Conservation (phyloP, 2,888 invertebrate species). For the Mimachlamys varia region DNA sequence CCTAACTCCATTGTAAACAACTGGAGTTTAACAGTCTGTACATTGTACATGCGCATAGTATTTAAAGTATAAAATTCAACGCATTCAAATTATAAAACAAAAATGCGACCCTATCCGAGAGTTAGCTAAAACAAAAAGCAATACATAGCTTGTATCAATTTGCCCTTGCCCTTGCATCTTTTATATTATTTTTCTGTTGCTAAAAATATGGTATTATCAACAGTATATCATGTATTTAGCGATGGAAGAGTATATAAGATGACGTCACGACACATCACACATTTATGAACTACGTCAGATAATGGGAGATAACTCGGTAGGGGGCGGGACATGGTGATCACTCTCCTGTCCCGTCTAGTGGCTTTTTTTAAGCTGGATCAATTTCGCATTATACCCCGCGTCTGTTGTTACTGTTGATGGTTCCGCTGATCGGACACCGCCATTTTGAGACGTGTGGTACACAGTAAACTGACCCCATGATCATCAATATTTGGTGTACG, state of each 20-base stretch:
- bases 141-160: too few relatives aligned
- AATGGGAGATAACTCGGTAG: constrained; percentile 1
- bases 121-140: too few relatives aligned
- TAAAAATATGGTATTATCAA: too few relatives aligned
- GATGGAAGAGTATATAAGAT: neutral
- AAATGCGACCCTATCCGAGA: too few relatives aligned
- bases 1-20: too few relatives aligned
- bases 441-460: neutral
- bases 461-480: neutral
- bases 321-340: neutral
- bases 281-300: neutral
- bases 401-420: neutral
- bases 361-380: neutral
- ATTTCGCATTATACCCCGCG: constrained; percentile 18
- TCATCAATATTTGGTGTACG: neutral
- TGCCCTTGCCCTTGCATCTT: too few relatives aligned
- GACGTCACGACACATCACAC: neutral
- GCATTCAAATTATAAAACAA: too few relatives aligned
- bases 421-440: neutral
- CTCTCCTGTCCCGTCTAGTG: constrained; percentile 10
- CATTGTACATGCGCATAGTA: too few relatives aligned
- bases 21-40: too few relatives aligned
- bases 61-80: too few relatives aligned
- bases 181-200: too few relatives aligned
- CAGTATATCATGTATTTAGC: too few relatives aligned